Conservation (phyloP, 2,113 vertebrate genomes). For the Phyllostomus discolor region DNA sequence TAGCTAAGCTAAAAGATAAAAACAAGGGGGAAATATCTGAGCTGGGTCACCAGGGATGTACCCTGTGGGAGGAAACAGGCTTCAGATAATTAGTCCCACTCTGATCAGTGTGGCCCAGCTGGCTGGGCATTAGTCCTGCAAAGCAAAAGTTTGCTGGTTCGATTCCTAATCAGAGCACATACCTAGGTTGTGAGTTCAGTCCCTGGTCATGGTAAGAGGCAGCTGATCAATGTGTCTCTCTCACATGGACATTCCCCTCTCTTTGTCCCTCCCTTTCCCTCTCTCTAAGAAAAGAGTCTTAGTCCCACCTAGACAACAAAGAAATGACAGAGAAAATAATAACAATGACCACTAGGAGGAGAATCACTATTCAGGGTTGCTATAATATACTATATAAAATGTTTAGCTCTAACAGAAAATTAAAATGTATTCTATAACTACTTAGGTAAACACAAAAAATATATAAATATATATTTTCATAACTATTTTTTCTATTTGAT, state of each 20-base stretch:
- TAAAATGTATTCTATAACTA: neutral
- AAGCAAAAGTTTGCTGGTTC: too few species aligned
- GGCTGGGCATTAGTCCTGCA: too few species aligned
- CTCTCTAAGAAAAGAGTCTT: too few species aligned
- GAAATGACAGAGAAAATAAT: neutral
- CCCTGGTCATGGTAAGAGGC: too few species aligned
- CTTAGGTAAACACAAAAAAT: neutral
- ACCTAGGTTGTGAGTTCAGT: too few species aligned
- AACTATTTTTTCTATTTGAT: neutral
- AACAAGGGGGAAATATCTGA: neutral
- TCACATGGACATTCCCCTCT: too few species aligned
- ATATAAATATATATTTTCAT: neutral
- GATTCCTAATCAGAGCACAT: too few species aligned
- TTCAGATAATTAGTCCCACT: neutral
- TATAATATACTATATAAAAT: conserved; percentile 1
- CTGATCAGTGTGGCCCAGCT: too few species aligned
- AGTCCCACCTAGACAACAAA: neutral
- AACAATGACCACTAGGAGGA: neutral
- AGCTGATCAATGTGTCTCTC: too few species aligned
- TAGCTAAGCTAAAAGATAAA: neutral
- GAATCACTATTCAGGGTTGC: neutral
- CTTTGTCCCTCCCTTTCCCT: too few species aligned
- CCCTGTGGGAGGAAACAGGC: neutral
- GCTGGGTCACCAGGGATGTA: neutral
- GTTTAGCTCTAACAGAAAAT: neutral